Base-by-base conservation (phyloP, 2,888 invertebrate species). In the Plagodis dolabraria region DNA sequence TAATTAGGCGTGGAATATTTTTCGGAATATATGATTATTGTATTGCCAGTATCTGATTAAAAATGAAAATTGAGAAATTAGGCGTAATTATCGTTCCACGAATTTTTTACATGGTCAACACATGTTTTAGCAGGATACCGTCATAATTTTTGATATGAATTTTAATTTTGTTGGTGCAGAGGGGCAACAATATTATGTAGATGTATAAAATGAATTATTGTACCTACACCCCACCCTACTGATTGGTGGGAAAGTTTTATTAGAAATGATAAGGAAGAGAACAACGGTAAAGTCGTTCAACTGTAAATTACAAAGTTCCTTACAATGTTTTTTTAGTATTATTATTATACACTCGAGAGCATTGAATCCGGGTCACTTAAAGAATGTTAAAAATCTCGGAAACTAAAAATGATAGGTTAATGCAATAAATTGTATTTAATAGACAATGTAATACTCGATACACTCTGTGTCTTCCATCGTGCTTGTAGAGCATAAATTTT, bases 1-100 rank as follows among this genome's bases (percentile, higher is more conserved):
- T 68, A 69, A 69, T 67, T 66, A 63, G 34, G 64, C 69, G 60
- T 65, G 63, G 69, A 69, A 69, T 68, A 69, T 65, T 66, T 69
- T 67, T 64, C 46, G 36, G 60, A 67, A 67, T 65, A 60, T 65
- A 69, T 65, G 65, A 60, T 61, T 60, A 60, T 52, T 49, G 62
- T 45, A 36, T 42, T 44, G 63, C 53, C 48, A 46, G 62, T 57
- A 68, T 68, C 66, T 62, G 69, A 69, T 69, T 69, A 65, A 53
- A 61, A 63, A 63, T 65, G 62, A 58, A 55, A 67, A 65, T 55
- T 56, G 60, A 55, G 48, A 60, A 49, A 60, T 60, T 52, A 55
- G 49, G 22, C 42, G 56, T 49, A 57, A 57, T 61, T 57, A 61
- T 49, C 8, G 7, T 60, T 51, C 59, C 42, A 50, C 44, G 46